phyloP scores from a whole-genome alignment of 2,113 vertebrate genomes.

The Crotophaga sulcirostris region DNA sequence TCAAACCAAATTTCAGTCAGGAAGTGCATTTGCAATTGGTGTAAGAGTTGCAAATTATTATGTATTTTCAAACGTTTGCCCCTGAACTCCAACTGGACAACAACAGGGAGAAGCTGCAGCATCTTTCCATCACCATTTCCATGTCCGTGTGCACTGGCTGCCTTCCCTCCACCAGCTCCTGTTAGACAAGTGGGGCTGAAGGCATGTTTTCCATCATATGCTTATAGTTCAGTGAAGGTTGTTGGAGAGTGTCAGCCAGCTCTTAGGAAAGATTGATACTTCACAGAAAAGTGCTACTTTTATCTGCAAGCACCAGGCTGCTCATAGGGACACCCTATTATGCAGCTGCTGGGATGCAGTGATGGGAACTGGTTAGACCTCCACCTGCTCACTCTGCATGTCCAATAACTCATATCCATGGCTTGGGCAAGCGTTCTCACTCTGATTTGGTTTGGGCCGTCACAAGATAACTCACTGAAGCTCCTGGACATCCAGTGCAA shows the following conservation, averaged over 20 bases:
- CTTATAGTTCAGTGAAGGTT: neutral
- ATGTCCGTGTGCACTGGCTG: rapidly evolving
- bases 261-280: neutral
- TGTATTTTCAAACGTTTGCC: neutral
- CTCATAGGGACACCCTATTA: neutral
- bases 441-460: neutral
- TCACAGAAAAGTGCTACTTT: neutral
- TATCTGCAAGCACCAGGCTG: neutral
- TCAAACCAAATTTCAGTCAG: neutral
- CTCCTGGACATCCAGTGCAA: neutral
- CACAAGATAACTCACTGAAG: neutral
- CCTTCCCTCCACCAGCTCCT: neutral
- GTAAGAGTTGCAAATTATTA: neutral
- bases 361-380: neutral
- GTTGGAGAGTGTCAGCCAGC: neutral
- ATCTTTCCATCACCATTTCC: neutral
- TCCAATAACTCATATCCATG: neutral
- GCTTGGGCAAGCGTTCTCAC: neutral
- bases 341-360: neutral
- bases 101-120: neutral
- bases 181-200: rapidly evolving
- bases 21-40: neutral
- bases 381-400: neutral
- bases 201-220: neutral
- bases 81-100: neutral